phyloP scores from a whole-genome alignment of 2,888 invertebrate species.

The Glyphotaelius pellucidus region DNA sequence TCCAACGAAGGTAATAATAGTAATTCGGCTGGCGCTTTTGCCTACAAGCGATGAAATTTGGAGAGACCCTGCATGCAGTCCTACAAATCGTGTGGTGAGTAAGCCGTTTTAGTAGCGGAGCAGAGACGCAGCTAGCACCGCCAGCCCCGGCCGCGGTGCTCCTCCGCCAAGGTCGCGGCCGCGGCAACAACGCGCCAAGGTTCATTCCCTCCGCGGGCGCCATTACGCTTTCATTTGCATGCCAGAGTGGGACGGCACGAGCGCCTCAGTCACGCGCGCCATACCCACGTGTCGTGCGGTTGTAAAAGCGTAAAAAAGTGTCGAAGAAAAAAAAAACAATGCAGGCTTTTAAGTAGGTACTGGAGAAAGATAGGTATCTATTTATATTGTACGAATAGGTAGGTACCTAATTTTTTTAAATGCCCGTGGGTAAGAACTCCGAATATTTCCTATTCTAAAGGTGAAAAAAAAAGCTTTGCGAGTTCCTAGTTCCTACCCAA shows the following conservation, averaged over 20 bases:
- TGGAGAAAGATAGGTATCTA: no score
- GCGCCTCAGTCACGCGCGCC: not conserved
- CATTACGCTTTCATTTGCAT: conserved; percentile 45
- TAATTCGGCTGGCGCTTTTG: no score
- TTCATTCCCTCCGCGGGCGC: conserved; percentile 54
- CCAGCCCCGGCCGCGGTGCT: conserved; percentile 45
- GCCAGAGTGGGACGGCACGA: conserved; percentile 6
- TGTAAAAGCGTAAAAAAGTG: not conserved
- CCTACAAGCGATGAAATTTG: no score
- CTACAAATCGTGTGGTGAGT: no score
- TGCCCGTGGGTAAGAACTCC: not conserved
- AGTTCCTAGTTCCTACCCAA: no score
- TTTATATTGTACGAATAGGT: no score
- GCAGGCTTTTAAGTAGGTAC: not conserved
- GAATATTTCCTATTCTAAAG: not conserved
- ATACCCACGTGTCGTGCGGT: conserved; percentile 24
- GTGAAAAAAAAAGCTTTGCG: not conserved
- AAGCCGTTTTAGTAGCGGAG: not conserved
- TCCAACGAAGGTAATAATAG: no score
- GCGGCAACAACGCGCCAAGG: conserved; percentile 61
- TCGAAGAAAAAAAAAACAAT: not conserved
- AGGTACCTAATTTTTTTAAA: not conserved
- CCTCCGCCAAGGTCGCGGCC: conserved; percentile 47
- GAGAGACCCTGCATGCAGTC: no score
- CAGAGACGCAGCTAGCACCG: conserved; percentile 16